These are phyloP conservation scores for Riparia riparia DNA, from an alignment of 2,113 vertebrate genomes.

Conservation along the genomic window DNA sequence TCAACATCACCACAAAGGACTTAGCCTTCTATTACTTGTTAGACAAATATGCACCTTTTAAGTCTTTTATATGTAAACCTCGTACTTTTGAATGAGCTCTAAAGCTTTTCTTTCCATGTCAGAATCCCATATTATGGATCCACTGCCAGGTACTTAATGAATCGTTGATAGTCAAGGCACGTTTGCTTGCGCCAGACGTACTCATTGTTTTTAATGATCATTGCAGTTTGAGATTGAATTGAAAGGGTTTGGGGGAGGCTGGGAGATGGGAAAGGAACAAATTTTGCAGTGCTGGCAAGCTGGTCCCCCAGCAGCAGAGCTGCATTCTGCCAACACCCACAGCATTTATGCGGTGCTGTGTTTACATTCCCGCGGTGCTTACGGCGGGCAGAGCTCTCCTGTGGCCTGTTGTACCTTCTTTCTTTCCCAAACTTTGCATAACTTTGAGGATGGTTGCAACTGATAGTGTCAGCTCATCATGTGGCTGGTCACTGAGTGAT, in stretches of 20 bases:
- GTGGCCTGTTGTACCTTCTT: neutral
- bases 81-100: conserved; percentile 35
- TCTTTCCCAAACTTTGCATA: neutral
- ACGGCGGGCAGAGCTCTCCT: neutral
- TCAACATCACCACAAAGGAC: neutral
- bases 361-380: neutral
- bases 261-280: conserved; percentile 53
- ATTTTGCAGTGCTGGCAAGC: conserved; percentile 20
- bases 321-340: neutral
- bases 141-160: conserved; percentile 71
- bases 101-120: conserved; percentile 66
- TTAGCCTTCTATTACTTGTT: neutral
- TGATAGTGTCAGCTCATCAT: neutral
- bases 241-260: conserved; percentile 53
- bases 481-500: neutral
- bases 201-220: conserved; percentile 78
- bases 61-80: conserved; percentile 43
- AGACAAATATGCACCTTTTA: conserved; percentile 25
- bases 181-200: conserved; percentile 70
- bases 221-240: conserved; percentile 69
- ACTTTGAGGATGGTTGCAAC: neutral
- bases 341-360: neutral
- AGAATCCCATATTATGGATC: conserved; percentile 59
- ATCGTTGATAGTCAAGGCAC: conserved; percentile 65
- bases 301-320: neutral